These are phyloP conservation scores for Alcis repandata DNA, from an alignment of 2,888 invertebrate genomes.

Conservation along the genomic window DNA sequence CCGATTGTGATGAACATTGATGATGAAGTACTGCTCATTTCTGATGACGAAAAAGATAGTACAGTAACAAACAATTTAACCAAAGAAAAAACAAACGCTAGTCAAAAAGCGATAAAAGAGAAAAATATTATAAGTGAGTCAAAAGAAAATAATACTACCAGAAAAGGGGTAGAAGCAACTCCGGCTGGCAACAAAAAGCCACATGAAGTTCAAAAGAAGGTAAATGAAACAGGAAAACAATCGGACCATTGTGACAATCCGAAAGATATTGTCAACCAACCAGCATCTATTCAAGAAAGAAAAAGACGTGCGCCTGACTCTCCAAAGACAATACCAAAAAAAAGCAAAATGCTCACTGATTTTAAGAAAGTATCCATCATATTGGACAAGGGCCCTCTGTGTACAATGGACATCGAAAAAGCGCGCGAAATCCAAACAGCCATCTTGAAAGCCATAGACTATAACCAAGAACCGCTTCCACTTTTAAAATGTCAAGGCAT, in stretches of 20 bases:
- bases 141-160: background rate
- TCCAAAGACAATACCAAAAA: slow-evolving; percentile 7
- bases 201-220: background rate
- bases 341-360: slow-evolving; percentile 13
- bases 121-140: background rate
- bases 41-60: background rate
- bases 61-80: background rate
- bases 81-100: background rate
- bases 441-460: slow-evolving; percentile 53
- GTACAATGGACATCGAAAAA: slow-evolving; percentile 38
- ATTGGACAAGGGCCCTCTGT: slow-evolving; percentile 44
- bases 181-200: background rate
- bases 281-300: slow-evolving; percentile 2
- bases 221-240: background rate
- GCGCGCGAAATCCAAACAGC: slow-evolving; percentile 46
- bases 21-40: background rate
- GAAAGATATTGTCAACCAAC: background rate
- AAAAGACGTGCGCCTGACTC: slow-evolving; percentile 9
- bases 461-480: slow-evolving; percentile 51
- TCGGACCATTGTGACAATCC: background rate
- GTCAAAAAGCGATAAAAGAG: background rate
- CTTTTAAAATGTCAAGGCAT: slow-evolving; percentile 66
- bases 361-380: slow-evolving; percentile 45
- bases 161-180: background rate
- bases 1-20: background rate